Base-by-base conservation (phyloP, 1,140 invertebrate species). In the Pectinophora gossypiella region DNA sequence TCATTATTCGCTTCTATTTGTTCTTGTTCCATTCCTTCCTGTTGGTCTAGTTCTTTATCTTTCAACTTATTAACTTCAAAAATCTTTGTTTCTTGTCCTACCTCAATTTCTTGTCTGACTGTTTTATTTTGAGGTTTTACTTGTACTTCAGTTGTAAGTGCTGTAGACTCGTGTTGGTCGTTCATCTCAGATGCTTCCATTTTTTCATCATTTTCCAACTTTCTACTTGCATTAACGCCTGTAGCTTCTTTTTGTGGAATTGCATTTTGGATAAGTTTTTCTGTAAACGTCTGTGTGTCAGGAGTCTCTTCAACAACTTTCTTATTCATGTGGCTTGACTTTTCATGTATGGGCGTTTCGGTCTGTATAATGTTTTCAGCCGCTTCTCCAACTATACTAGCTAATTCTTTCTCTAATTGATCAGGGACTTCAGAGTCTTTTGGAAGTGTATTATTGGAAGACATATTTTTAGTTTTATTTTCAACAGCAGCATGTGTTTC, bases 1-100 rank as follows among this genome's bases (percentile, higher is more conserved):
- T 48, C 13, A 16, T 54, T 13, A 21, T 6, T 16, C 23, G 48
- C 44, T 47, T 40, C 56, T 2, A 21, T 9, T 12, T 44, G 1
- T 21, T 44, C 20, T 19, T 44, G 19, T 5, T 9, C 42, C 1
- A 32, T 9, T 7, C 9, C n/a, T 32, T 32, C 9, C 27, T 12
- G 27, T 2, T 32, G 27, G n/a, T 32, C n/a, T 32, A 32, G 9
- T 32, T 5, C 4, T 23, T 12, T 2, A 32, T 1, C 9, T 32
- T 32, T 32, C 27, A 32, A 32, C 27, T n/a, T n/a, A n/a, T n/a
- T n/a, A n/a, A n/a, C n/a, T n/a, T n/a, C n/a, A n/a, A n/a, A n/a
- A n/a, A n/a, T n/a, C n/a, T n/a, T n/a, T n/a, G n/a, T n/a, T n/a
- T n/a, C n/a, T n/a, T n/a, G n/a, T n/a, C n/a, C n/a, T n/a, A n/a